These are phyloP conservation scores for silkworm (Bombyx mori) DNA, from an alignment of 1,140 invertebrate genomes.

Conservation along the genomic window DNA sequence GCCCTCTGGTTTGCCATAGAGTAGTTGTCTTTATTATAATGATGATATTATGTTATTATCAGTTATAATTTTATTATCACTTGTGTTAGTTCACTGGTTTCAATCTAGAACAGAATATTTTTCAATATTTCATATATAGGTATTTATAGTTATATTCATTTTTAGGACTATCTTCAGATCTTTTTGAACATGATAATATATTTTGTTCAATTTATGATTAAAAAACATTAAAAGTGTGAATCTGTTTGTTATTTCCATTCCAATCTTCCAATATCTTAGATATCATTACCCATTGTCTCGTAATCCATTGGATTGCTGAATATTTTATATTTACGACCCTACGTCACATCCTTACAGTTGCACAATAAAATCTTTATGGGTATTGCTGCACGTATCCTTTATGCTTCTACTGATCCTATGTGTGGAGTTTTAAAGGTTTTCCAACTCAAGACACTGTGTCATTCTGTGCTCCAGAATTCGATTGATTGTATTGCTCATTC, in stretches of 20 bases:
- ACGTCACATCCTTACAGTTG: constrained; percentile 22
- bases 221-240: background rate
- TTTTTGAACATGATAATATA: background rate
- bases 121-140: too few species aligned
- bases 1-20: too few species aligned
- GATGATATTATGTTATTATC: too few species aligned
- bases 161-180: background rate
- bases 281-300: constrained; percentile 32
- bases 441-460: constrained; percentile 12
- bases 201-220: background rate
- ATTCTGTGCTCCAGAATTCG: background rate
- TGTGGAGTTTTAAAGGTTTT: constrained; percentile 11
- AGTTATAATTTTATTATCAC: too few species aligned
- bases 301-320: constrained; percentile 33
- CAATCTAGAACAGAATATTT: too few species aligned
- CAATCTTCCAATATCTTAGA: constrained; percentile 5
- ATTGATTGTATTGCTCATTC: too few species aligned
- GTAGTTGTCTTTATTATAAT: too few species aligned
- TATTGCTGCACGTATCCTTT: constrained; percentile 33
- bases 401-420: constrained; percentile 24
- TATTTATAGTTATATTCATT: background rate
- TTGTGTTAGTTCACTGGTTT: too few species aligned
- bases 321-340: constrained; percentile 34
- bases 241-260: constrained; percentile 1
- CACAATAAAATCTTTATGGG: constrained; percentile 47